Base-by-base conservation (phyloP, 2,888 invertebrate species). In the Eilema depressum region DNA sequence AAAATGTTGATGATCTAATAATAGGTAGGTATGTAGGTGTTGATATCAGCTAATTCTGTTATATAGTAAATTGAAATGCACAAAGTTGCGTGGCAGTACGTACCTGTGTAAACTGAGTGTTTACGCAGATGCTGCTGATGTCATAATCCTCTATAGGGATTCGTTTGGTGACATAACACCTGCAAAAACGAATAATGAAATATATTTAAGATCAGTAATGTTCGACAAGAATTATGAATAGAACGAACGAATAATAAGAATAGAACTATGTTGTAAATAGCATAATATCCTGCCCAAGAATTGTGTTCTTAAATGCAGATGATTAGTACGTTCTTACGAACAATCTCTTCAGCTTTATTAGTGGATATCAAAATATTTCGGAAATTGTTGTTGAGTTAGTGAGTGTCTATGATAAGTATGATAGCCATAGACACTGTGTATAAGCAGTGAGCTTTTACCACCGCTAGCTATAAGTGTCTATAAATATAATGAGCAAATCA, bases 121-220 rank as follows among this genome's bases (percentile, higher is more conserved):
- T 47, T 20, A 47, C 20, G 47, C 47, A 47, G 20, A 47, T 47
- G 1, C 20, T 47, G 47, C 5, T 79, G 73, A 75, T 63, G 62
- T 74, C 73, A 75, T 20, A 7, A 33, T 56, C 65, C 47, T 37
- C 12, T 20, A 57, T 66, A 56, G 61, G 74, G 74, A 72, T 72
- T 71, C 64, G n/a, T 65, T 26, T 3, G 56, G 57, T 74, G 81
- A 78, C 68, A 74, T 78, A 23, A 11, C 61, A n/a, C n/a, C 20
- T 20, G 8, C 17, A 26, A 8, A 26, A 26, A 14, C 25, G 26
- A 59, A 0, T 12, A 59, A 59, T 14, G 1, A 14, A 12, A 25
- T 17, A 0, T 14, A 26, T 23, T 14, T 37, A 57, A 25, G 47
- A 47, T 20, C 20, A 47, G 7, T 47, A 47, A 47, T 47, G 20